Evolutionary conservation across 2,797 vertebrate species (phyloP).

Genomic region (Lepilemur septentrionalis): DNA sequence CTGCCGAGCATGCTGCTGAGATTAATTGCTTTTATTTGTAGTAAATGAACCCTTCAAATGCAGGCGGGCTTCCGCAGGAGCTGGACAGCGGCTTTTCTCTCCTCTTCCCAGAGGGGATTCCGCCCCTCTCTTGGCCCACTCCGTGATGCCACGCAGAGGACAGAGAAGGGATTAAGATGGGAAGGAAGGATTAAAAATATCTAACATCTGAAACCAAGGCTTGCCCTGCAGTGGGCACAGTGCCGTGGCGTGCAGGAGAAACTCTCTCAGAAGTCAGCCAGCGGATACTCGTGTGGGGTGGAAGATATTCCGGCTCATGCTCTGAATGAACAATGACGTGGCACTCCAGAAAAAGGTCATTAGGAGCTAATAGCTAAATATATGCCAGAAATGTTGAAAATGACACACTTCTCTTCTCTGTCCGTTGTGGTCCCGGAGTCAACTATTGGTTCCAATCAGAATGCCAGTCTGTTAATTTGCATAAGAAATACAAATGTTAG

Average conservation of each 20-base stretch:
- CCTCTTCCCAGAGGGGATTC: background rate
- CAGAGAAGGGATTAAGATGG: background rate
- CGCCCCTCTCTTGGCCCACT: background rate
- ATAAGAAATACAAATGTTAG: rapidly evolving
- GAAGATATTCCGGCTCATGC: background rate
- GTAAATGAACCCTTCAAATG: background rate
- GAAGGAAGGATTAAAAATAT: background rate
- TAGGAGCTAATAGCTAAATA: no score
- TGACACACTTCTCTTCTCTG: background rate
- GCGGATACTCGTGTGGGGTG: rapidly evolving
- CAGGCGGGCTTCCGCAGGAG: background rate
- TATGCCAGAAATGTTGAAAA: rapidly evolving
- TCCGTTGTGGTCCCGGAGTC: rapidly evolving
- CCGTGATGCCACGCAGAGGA: background rate
- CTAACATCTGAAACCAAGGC: background rate
- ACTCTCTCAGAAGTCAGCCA: background rate
- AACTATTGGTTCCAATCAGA: rapidly evolving
- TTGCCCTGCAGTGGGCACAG: rapidly evolving
- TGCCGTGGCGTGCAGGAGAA: background rate
- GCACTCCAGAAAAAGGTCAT: background rate
- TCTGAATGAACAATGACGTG: background rate
- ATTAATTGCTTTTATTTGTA: background rate
- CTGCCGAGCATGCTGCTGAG: rapidly evolving
- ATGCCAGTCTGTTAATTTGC: rapidly evolving
- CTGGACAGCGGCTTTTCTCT: background rate